Evolutionary conservation across 2,888 invertebrate genomes (phyloP), one percentile per base, ranked within the genome.

Genomic region (Choristoneura rosaceana): DNA sequence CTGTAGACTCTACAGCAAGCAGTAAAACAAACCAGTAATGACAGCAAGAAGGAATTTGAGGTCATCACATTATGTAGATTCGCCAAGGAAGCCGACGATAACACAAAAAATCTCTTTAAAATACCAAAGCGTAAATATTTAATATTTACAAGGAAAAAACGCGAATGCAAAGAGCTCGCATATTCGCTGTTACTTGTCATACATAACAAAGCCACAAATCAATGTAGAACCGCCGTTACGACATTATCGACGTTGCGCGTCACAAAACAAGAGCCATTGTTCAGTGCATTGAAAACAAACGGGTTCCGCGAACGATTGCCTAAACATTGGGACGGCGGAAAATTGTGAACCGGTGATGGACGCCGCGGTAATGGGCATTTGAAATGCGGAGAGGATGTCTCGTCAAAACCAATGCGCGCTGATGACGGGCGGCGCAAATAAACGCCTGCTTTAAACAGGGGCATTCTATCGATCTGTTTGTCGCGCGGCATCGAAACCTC

Each of bases 211-310:
- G 33, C 25, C 71, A 33, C 62, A 68, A 71, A 71, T 59, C 71
- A 68, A 71, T 71, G 58, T 58, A 47, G 58, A 63, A 52, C 67
- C 34, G 64, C 38, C 64, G 74, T 73, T 67, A 70, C 70, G 50
- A 67, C 70, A 74, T 69, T 70, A 71, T 69, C 65, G 64, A 61
- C 76, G 70, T 66, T 74, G 69, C 60, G 58, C 10, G 67, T 60
- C 58, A 38, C 50, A 71, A 65, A 77, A 76, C 77, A 77, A 77
- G 75, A 73, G 58, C 52, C 63, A 76, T 76, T 77, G 77, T 75
- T 74, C 74, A 63, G 50, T 69, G 70, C 47, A 55, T 50, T 70
- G 50, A 70, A 65, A 69, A 67, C 58, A 17, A 60, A 64, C 69
- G 70, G 43, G 55, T 76, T 69, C 74, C 67, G 33, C 64, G 76